A percentile compares a stretch with the other conserved stretches of the same genome.
Conservation (phyloP, 2,113 vertebrate species). For the Andinoacara biseriatus region DNA sequence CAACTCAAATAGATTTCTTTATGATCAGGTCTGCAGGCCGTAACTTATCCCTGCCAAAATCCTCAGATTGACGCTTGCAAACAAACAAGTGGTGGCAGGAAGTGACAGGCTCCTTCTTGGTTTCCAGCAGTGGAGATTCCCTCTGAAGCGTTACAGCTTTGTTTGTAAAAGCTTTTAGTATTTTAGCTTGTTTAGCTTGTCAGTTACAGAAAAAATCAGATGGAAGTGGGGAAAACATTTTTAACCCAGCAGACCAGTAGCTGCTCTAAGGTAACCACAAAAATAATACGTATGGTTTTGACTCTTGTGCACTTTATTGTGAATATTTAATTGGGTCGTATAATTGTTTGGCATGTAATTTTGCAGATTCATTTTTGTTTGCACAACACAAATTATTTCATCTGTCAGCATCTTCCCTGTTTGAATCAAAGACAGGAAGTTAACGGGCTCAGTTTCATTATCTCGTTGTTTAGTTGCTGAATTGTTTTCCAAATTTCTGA, state of each 20-base stretch:
- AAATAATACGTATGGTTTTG: too few species aligned
- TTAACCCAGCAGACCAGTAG: neutral
- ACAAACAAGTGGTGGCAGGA: neutral
- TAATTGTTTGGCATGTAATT: too few species aligned
- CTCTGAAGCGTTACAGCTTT: too few species aligned
- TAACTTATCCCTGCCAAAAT: too few species aligned
- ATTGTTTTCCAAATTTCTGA: rapidly evolving
- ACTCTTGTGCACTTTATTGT: too few species aligned
- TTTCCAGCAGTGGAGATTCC: too few species aligned
- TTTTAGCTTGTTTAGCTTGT: too few species aligned
- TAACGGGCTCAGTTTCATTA: neutral
- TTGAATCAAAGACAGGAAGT: too few species aligned
- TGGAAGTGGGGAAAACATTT: neutral
- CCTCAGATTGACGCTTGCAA: neutral
- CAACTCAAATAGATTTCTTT: too few species aligned
- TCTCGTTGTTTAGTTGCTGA: neutral
- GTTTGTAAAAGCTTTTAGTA: too few species aligned
- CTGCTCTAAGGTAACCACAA: rapidly evolving
- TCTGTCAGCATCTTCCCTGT: neutral
- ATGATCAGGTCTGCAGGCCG: too few species aligned
- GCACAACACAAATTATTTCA: neutral
- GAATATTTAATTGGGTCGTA: too few species aligned
- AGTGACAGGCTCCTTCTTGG: neutral
- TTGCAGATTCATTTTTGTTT: neutral
- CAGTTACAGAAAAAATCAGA: neutral